Evolutionary conservation across 2,113 vertebrate species (phyloP).

Genomic region (Sorex araneus): DNA sequence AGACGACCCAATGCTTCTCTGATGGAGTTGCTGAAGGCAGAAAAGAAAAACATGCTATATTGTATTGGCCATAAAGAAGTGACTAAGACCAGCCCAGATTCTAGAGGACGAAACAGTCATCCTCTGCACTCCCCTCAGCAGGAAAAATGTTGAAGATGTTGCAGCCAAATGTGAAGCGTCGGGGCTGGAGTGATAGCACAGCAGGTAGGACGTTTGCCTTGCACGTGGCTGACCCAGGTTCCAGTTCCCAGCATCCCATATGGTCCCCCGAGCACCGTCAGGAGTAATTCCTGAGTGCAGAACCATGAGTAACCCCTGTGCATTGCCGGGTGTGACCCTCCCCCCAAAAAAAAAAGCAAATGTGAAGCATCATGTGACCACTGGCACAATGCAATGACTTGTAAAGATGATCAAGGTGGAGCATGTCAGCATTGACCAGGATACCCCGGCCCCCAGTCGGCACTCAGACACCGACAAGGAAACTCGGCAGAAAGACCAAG

Average conservation of each 20-base stretch:
- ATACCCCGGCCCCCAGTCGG: too few species aligned
- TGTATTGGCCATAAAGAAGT: background rate
- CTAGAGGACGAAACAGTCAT: background rate
- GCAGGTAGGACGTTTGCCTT: too few species aligned
- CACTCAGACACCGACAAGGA: background rate
- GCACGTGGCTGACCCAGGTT: too few species aligned
- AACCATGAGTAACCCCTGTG: too few species aligned
- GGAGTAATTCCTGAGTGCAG: too few species aligned
- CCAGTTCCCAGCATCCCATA: too few species aligned
- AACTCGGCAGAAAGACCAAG: background rate
- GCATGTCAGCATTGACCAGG: background rate
- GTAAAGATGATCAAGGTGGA: background rate
- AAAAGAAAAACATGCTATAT: background rate
- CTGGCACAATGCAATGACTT: background rate
- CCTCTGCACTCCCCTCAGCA: background rate
- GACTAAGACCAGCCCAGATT: background rate
- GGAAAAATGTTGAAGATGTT: background rate
- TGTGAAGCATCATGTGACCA: background rate
- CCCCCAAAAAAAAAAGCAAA: too few species aligned
- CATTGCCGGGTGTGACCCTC: too few species aligned
- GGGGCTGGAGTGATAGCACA: too few species aligned
- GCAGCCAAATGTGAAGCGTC: background rate
- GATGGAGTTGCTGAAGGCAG: background rate
- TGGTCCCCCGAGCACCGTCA: too few species aligned
- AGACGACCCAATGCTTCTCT: background rate